phyloP scores from a whole-genome alignment of 2,888 invertebrate species.

The Tyria jacobaeae region DNA sequence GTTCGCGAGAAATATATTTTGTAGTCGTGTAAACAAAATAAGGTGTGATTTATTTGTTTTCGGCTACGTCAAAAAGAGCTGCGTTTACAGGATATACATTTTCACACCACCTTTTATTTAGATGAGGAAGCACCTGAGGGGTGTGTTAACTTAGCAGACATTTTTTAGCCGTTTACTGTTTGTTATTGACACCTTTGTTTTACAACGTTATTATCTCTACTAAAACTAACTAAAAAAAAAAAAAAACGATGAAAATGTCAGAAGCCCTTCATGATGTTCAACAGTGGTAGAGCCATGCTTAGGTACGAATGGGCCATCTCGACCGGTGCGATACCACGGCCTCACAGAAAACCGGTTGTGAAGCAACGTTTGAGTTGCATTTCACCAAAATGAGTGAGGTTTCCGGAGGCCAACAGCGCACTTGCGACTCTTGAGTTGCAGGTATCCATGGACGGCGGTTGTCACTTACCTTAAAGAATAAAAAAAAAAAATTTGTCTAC shows the following conservation, averaged over 20 bases:
- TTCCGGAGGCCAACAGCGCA: too few relatives aligned
- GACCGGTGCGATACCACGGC: too few relatives aligned
- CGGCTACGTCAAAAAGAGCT: conserved; percentile 41
- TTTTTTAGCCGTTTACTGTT: conserved; percentile 34
- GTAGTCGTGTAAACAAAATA: conserved; percentile 19
- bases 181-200: conserved; percentile 46
- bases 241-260: conserved; percentile 20
- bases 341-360: too few relatives aligned
- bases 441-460: too few relatives aligned
- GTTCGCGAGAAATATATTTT: conserved; percentile 16
- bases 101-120: conserved; percentile 50
- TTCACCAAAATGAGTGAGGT: too few relatives aligned
- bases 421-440: too few relatives aligned
- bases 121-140: conserved; percentile 44
- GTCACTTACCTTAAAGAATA: too few relatives aligned
- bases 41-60: conserved; percentile 49
- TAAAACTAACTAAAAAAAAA: conserved; percentile 34
- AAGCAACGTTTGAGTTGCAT: too few relatives aligned
- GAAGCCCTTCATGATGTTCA: conserved; percentile 25
- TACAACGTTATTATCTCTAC: conserved; percentile 38
- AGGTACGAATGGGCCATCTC: too few relatives aligned
- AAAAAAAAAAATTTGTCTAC: too few relatives aligned
- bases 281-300: too few relatives aligned
- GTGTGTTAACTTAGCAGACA: conserved; percentile 29
- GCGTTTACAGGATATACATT: conserved; percentile 41